Evolutionary conservation across 2,797 vertebrate genomes (phyloP).

Genomic region (Esox lucius): DNA sequence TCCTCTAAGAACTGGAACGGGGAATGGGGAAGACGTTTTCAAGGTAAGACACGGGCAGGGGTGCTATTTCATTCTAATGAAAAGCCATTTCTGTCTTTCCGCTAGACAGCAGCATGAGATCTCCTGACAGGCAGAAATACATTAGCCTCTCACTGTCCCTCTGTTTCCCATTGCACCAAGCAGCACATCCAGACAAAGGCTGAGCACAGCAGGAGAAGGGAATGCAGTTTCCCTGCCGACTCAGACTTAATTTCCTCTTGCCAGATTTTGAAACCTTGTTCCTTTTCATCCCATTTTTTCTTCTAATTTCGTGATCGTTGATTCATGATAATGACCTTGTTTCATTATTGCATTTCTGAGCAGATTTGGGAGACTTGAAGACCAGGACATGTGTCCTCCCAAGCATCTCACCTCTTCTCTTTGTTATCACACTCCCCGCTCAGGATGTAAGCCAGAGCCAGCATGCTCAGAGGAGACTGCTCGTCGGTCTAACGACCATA

Average conservation of each 20-base stretch:
- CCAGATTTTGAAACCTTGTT: background rate
- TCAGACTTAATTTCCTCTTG: background rate
- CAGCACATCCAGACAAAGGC: constrained; percentile 16
- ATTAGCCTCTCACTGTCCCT: constrained; percentile 50
- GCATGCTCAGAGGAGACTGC: no score
- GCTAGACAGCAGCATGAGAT: constrained; percentile 39
- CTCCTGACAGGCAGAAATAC: constrained; percentile 46
- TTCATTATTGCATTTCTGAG: no score
- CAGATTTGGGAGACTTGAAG: no score
- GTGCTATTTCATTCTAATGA: constrained; percentile 36
- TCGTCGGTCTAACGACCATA: no score
- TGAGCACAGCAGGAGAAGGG: constrained; percentile 11
- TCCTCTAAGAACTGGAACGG: constrained; percentile 33
- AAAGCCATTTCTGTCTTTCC: constrained; percentile 23
- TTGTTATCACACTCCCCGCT: background rate
- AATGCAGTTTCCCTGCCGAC: constrained; percentile 4
- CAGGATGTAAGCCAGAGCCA: no score
- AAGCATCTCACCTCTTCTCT: constrained; percentile 6
- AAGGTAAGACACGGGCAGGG: background rate
- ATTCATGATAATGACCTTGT: no score
- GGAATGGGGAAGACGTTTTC: constrained; percentile 30
- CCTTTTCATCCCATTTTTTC: background rate
- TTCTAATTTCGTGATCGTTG: no score
- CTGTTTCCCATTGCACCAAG: constrained; percentile 45
- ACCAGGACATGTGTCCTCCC: background rate